Evolutionary conservation across 2,113 vertebrate genomes (phyloP).

Genomic region (Trogon melanurus): DNA sequence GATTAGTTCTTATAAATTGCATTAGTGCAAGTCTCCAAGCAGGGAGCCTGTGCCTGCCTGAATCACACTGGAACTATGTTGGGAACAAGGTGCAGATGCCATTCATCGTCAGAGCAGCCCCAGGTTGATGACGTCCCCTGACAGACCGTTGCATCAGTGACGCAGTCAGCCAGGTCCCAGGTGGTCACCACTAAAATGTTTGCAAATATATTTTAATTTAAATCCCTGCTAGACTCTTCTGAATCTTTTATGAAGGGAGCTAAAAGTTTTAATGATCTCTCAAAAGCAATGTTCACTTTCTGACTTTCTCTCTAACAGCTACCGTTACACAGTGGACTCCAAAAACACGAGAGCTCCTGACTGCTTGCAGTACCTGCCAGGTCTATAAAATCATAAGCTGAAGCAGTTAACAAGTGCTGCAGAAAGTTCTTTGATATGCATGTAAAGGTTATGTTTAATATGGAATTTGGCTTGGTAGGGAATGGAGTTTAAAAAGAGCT

Average conservation of each 20-base stretch:
- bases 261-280: neutral
- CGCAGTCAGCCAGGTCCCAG: neutral
- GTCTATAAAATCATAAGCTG: neutral
- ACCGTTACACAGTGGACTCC: neutral
- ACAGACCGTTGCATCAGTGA: neutral
- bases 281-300: neutral
- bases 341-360: neutral
- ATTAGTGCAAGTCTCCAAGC: neutral
- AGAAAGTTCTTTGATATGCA: neutral
- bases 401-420: neutral
- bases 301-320: neutral
- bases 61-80: accelerated
- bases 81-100: neutral
- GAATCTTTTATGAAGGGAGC: neutral
- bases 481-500: neutral
- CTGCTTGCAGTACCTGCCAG: neutral
- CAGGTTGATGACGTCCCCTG: too few species aligned
- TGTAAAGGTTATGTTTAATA: neutral
- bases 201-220: neutral
- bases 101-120: neutral
- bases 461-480: neutral
- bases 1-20: neutral
- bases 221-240: neutral
- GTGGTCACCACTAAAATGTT: neutral
- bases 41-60: neutral